Base-by-base conservation (phyloP, 2,888 invertebrate genomes). In the Schizotus pectinicornis region DNA sequence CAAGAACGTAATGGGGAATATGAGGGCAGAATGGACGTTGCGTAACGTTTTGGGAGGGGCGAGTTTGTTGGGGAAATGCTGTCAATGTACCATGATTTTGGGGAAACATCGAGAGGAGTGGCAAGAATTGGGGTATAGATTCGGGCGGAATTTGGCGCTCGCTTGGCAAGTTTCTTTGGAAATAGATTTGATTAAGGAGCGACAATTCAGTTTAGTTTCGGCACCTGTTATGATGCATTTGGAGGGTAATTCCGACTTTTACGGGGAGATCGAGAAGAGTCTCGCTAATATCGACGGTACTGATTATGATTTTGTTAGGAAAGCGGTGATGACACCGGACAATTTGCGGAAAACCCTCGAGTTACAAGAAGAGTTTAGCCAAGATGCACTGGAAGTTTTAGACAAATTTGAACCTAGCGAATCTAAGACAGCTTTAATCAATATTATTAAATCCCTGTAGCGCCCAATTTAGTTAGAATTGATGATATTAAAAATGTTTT, bases 101-200 rank as follows among this genome's bases (percentile, higher is more conserved):
- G 94, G 93, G 0, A 90, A 90, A 0, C 94, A 93, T 74, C 82
- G 84, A 12, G 82, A 86, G 12, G 83, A 86, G 14, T 78, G 91
- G 63, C 94, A 95, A 77, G 84, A 87, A 32, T 81, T 88, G 75
- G 95, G 91, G 0, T 93, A 91, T 77, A 83, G 89, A 14, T 94
- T 95, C 82, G 96, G 95, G 6, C 90, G 91, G 73, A 91, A 94
- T 81, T 82, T 95, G 56, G 94, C 93, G 0, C 81, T 94, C 30
- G 94, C 94, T 0, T 93, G 93, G 90, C 95, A 95, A 81, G 83
- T 84, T 8, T 80, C 80, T 63, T 73, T 82, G 35, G 93, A 93
- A 74, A 80, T 89, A 11, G 88, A 90, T 68, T 85, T 87, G 7
- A 91, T 91, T 35, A 56, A 63, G 11, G 38, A 50, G 3, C 62